Base-by-base conservation (phyloP, 53 echinoderm and acorn worm genomes). In the Hippasteria phrygiana region DNA sequence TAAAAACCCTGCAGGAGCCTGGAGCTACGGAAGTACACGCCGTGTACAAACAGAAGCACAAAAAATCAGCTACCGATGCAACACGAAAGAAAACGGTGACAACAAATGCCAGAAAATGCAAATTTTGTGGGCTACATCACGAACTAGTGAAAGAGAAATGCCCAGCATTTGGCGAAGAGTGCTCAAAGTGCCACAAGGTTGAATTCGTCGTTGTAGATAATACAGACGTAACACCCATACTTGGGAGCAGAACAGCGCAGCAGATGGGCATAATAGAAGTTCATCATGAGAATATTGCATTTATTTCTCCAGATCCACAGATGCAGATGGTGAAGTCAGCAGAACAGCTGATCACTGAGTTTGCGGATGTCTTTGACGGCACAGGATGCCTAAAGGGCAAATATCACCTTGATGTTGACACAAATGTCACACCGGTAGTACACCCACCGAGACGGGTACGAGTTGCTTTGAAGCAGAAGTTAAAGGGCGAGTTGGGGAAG, bases 71-170 rank as follows among this genome's bases (percentile, higher is more conserved):
- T 71, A n/a, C n/a, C n/a, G n/a, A n/a, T n/a, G n/a, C n/a, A n/a
- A 39, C 71, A 71, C 41, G 38, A 71, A 8, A 71, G 71, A 71
- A 71, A 71, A 20, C n/a, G n/a, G n/a, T n/a, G 10, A 71, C 10
- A 17, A 71, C 1, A 17, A 12, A 39, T 17, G 71, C 1, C 14
- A 4, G 71, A 39, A 71, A 3, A 1, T 71, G 71, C 71, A 71
- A 34, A 71, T 93, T 77, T 36, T 93, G 93, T 90, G 87, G 93
- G 1, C 43, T 86, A 14, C 37, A 77, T 16, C 93, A 90, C 56
- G 87, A 13, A 47, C 29, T 32, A 27, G 69, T 16, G 18, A 48
- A 79, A 45, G 87, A 90, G 29, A 43, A 73, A 13, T 93, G 93
- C 55, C 93, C 88, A 71, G 81, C 90, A 42, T 93, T 50, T 39